phyloP scores from a whole-genome alignment of 2,113 vertebrate species.

The Pterocles burchelli region DNA sequence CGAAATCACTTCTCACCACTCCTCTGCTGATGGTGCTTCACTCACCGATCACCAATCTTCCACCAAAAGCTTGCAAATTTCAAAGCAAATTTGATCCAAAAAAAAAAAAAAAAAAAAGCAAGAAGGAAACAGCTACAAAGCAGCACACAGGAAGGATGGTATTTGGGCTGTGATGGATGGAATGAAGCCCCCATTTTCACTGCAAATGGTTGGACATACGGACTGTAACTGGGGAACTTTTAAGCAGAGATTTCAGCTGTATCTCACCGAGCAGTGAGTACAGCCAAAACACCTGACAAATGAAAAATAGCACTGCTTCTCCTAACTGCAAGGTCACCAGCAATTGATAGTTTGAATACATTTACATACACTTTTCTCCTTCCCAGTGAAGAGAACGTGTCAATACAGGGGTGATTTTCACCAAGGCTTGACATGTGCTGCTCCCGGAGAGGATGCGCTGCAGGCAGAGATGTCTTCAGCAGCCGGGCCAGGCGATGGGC shows the following conservation, averaged over 20 bases:
- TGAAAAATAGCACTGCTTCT: neutral
- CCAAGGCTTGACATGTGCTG: neutral
- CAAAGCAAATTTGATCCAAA: neutral
- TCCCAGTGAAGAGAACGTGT: neutral
- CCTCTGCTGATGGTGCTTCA: neutral
- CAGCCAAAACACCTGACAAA: slow-evolving; percentile 21
- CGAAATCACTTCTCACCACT: neutral
- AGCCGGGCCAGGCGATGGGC: fast-evolving
- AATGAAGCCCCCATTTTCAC: slow-evolving; percentile 36
- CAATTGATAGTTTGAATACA: slow-evolving; percentile 30
- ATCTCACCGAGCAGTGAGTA: neutral
- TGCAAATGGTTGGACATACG: slow-evolving; percentile 3
- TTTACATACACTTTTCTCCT: slow-evolving; percentile 31
- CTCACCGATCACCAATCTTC: neutral
- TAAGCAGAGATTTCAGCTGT: neutral
- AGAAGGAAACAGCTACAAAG: neutral
- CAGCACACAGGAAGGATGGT: neutral
- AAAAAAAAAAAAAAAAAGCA: fast-evolving
- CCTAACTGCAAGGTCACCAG: slow-evolving; percentile 53
- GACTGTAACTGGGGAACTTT: slow-evolving; percentile 5
- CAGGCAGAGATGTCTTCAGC: neutral
- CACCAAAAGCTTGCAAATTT: neutral
- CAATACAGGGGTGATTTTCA: neutral
- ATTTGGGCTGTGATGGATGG: neutral
- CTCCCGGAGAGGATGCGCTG: neutral